These are phyloP conservation scores for Ambastaia sidthimunki DNA, from an alignment of 2,797 vertebrate genomes.

Conservation along the genomic window DNA sequence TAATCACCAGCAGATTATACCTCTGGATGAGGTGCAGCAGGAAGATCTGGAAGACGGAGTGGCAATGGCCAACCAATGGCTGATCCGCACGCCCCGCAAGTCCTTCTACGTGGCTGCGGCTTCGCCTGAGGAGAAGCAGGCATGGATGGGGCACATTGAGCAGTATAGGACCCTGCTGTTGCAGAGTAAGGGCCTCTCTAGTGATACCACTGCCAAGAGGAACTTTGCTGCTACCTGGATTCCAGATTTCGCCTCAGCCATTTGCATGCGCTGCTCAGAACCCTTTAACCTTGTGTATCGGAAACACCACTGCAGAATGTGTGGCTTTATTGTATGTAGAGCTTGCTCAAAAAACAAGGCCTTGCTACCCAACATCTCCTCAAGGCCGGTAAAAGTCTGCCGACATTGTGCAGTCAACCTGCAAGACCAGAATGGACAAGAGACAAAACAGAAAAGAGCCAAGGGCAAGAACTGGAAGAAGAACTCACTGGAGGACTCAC, in stretches of 20 bases:
- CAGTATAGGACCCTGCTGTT: constrained; percentile 76
- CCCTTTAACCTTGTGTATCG: constrained; percentile 81
- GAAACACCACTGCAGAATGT: constrained; percentile 90
- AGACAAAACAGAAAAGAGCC: constrained; percentile 32
- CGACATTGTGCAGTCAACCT: constrained; percentile 75
- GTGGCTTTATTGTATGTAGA: constrained; percentile 89
- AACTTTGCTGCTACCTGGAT: constrained; percentile 87
- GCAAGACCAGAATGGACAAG: constrained; percentile 46
- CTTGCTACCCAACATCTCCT: constrained; percentile 79
- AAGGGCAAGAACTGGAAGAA: constrained; percentile 24
- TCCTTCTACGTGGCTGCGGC: constrained; percentile 88
- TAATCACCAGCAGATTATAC: constrained; percentile 84
- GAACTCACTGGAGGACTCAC: constrained; percentile 25
- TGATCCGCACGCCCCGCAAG: constrained; percentile 88
- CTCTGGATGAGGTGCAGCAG: constrained; percentile 83
- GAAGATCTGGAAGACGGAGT: constrained; percentile 81
- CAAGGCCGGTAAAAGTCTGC: constrained; percentile 84
- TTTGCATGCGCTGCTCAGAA: constrained; percentile 90
- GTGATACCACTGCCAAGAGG: neutral
- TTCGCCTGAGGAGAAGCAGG: constrained; percentile 80
- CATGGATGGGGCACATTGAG: constrained; percentile 88
- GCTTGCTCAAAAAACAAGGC: constrained; percentile 83
- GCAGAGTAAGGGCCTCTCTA: constrained; percentile 61
- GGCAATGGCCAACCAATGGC: constrained; percentile 85
- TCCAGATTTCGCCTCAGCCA: constrained; percentile 82